Conservation (phyloP, 1,140 invertebrate species). For the Achatina immaculata region DNA sequence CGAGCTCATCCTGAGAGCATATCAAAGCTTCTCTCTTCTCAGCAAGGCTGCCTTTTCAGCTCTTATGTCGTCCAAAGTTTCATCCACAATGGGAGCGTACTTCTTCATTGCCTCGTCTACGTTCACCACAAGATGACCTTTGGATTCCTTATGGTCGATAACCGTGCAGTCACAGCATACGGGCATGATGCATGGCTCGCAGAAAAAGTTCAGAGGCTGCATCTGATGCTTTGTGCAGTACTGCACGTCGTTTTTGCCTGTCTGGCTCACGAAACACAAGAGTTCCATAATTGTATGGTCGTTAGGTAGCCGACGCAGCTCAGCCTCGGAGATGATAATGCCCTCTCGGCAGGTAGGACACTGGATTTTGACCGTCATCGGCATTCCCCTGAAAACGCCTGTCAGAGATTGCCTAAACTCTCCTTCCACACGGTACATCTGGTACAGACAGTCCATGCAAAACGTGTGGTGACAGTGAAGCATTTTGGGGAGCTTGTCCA, state of each 20-base stretch:
- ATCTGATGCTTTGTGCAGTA: slow-evolving; percentile 65
- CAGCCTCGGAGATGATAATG: slow-evolving; percentile 83
- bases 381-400: slow-evolving; percentile 63
- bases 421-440: slow-evolving; percentile 67
- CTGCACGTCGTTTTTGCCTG: slow-evolving; percentile 56
- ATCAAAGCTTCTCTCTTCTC: slow-evolving; percentile 54
- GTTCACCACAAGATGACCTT: slow-evolving; percentile 64
- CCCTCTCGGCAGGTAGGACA: slow-evolving; percentile 92
- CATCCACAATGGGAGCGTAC: slow-evolving; percentile 62
- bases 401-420: slow-evolving; percentile 63
- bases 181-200: slow-evolving; percentile 64
- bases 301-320: slow-evolving; percentile 62
- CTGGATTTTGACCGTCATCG: slow-evolving; percentile 65
- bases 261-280: slow-evolving; percentile 56
- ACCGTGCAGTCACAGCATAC: slow-evolving; percentile 69
- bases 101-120: slow-evolving; percentile 64
- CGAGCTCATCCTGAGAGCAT: slow-evolving; percentile 56
- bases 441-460: slow-evolving; percentile 74
- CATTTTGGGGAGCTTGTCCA: slow-evolving; percentile 66
- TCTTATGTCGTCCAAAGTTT: slow-evolving; percentile 56
- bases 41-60: slow-evolving; percentile 46
- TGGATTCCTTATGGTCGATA: slow-evolving; percentile 64
- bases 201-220: slow-evolving; percentile 69
- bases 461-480: slow-evolving; percentile 70
- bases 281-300: slow-evolving; percentile 65